Evolutionary conservation across 2,113 vertebrate genomes (phyloP), one percentile per base, ranked within the genome.

Genomic region (Galbula dea): DNA sequence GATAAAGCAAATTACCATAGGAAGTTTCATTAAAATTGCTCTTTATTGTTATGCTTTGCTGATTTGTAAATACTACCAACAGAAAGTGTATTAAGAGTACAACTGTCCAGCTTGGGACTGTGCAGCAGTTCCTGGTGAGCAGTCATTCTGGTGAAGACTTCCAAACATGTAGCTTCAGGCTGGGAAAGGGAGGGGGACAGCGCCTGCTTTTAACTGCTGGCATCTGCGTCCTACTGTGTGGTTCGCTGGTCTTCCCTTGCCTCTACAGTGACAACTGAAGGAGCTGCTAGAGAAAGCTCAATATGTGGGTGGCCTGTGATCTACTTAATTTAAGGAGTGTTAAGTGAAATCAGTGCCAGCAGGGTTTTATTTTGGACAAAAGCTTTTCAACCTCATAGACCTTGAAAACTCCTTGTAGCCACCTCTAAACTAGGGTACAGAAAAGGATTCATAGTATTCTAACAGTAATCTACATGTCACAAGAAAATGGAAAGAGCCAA

Each of bases 391-490:
- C 16, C 24, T 79, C 32, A 66, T 4, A n/a, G 62, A 78, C 32
- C 30, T 4, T 12, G 23, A 71, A 67, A 86, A 62, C 9, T 63
- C 29, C 27, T 24, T 6, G 3, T 24, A 79, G 48, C 37, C 29
- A 76, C 14, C 34, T 84, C 41, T 57, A 57, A 68, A 71, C 9
- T 23, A 87, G 24, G 5, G 16, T 21, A 39, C 5, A 29, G 41
- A 55, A 29, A 10, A 7, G 15, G 11, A 63, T 75, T 21, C n/a
- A 49, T 1, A 49, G 16, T 10, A 62, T 76, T 86, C 26, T n/a
- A 68, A 11, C 5, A 45, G 16, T 1, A 74, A 15, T 11, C 30
- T 36, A 32, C 4, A 3, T 7, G 17, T 6, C 9, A 0, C 18
- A 58, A 61, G 34, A 45, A 52, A 41, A 51, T 9, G 7, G 15